Conservation (phyloP, 2,888 invertebrate genomes). For the Dendrolimus houi region DNA sequence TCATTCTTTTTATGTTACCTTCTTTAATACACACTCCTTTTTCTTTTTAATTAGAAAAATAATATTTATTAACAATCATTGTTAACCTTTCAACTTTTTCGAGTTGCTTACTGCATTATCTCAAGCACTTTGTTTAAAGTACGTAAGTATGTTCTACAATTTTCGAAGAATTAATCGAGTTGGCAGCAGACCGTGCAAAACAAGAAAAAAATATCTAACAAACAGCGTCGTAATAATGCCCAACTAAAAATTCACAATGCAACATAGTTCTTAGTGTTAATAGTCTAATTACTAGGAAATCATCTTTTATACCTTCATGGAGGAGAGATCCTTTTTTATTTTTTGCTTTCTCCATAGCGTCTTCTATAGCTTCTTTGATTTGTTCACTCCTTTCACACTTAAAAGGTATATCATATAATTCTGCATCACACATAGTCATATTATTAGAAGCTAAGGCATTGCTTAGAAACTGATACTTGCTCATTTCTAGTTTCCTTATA, state of each 20-base stretch:
- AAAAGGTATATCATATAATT: constrained; percentile 26
- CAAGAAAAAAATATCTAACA: too few relatives aligned
- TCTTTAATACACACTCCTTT: neutral
- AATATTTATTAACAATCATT: neutral
- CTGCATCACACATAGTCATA: constrained; percentile 33
- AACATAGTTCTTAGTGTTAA: too few relatives aligned
- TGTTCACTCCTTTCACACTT: constrained; percentile 23
- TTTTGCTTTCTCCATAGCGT: constrained; percentile 22
- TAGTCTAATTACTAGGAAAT: too few relatives aligned
- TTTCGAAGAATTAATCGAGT: too few relatives aligned
- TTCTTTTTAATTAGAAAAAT: constrained; percentile 3
- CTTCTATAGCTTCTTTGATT: constrained; percentile 23
- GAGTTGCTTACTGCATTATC: too few relatives aligned
- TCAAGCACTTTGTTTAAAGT: neutral
- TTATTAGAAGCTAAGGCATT: constrained; percentile 31
- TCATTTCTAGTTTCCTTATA: constrained; percentile 36
- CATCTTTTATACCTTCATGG: too few relatives aligned
- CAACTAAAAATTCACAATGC: too few relatives aligned
- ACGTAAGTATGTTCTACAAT: too few relatives aligned
- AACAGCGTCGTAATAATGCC: too few relatives aligned
- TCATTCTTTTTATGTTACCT: constrained; percentile 1
- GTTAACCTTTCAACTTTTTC: too few relatives aligned
- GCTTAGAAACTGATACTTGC: constrained; percentile 32
- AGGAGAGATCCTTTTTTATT: constrained; percentile 10
- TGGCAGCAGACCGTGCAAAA: too few relatives aligned